Evolutionary conservation across 92 coral and sea anemone genomes (phyloP), one percentile per base, ranked within the genome.

Genomic region (Blastomussa wellsi): DNA sequence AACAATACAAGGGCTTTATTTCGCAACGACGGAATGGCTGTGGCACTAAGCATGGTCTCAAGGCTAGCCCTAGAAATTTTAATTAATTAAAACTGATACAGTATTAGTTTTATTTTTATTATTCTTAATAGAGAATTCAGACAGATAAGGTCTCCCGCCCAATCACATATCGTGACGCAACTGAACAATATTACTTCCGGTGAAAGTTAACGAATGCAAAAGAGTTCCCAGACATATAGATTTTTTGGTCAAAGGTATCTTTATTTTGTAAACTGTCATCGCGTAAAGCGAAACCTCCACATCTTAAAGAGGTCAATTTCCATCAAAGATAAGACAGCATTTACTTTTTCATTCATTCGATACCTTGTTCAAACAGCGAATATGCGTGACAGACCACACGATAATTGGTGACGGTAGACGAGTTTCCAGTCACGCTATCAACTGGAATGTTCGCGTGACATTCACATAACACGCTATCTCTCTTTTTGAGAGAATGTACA

Each of bases 161-260:
- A 8, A 44, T 44, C 49, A 44, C 44, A 66, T 9, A 37, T 62
- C 80, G 87, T 83, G 87, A 74, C 80, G 71, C 37, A 72, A 19
- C 16, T 41, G 73, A 60, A 83, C 80, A 83, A 73, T 49, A 60
- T 39, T 15, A 74, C 77, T 83, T 83, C 87, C 87, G 87, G 87
- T 74, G 60, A 16, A 39, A 37, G 80, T 37, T 55, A 39, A 35
- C 37, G 13, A 36, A 26, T 5, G 32, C 22, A 79, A 64, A 28
- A 65, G 29, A 13, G 59, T 65, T 79, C 15, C 53, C 78, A 47
- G 86, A 52, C 74, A 36, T 6, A 51, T 51, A 17, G 22, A 4
- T 81, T 35, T 52, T 13, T 24, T 41, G 37, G 15, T 20, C 79
- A 71, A 51, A 53, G 53, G 36, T 29, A 24, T 28, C 67, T 82